Base-by-base conservation (phyloP, 30 jellyfish, hydroid and myxozoan species). In the Chironex yamaguchii region DNA sequence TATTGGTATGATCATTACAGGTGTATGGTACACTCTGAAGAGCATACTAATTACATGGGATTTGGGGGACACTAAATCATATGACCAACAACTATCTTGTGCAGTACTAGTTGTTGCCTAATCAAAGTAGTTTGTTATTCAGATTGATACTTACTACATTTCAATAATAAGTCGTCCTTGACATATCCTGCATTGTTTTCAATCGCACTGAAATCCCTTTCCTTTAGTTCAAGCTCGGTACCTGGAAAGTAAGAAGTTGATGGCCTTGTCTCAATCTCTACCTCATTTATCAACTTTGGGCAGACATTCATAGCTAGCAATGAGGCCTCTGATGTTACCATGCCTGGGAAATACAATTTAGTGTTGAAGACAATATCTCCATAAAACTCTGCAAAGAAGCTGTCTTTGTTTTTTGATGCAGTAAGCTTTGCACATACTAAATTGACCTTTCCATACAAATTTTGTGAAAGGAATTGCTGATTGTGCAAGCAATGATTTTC, bases 161-260 rank as follows among this genome's bases (percentile, higher is more conserved):
- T n/a, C n/a, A n/a, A n/a, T n/a, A n/a, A n/a, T n/a, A 73, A 73
- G 50, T 73, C 51, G 28, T 52, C 28, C 86, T 42, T 42, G 23
- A 73, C 86, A 36, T 6, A 73, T 49, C 49, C 86, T 42, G 73
- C 86, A 35, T 42, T 71, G 74, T 73, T 42, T 48, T 73, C 73
- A 73, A 73, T 3, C 31, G 86, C 86, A 73, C 49, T 50, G 29
- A 34, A 2, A 48, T 73, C 86, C 51, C 86, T 73, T 73, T 73
- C 73, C 36, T 73, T 73, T 73, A 73, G 75, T 29, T 42, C 86
- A 73, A 73, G 51, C 51, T 49, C 21, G 49, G 23, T 73, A 2
- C 73, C 49, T 73, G 49, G 52, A n/a, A n/a, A n/a, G n/a, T n/a
- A n/a, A 2, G 23, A 4, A 73, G 30, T 52, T 73, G 74, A 27